A percentile compares a stretch with the other conserved stretches of the same genome.
phyloP scores from a whole-genome alignment of 2,797 vertebrate genomes.

The Phoxinus dragarum region DNA sequence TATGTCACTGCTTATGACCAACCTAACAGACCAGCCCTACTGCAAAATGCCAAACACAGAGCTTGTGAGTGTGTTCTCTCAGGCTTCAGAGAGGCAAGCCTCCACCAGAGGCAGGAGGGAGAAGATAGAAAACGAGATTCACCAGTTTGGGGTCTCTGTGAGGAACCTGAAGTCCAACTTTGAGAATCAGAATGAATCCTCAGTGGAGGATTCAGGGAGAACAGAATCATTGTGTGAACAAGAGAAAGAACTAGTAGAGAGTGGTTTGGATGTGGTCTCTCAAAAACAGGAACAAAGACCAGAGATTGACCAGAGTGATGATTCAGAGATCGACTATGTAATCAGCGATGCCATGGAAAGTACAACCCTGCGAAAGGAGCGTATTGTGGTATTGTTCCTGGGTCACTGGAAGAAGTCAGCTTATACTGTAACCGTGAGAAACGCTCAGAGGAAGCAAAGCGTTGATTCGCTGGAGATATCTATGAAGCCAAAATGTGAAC shows the following conservation, averaged over 20 bases:
- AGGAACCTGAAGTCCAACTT: constrained; percentile 87
- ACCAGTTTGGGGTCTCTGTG: constrained; percentile 90
- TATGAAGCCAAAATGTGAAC: constrained; percentile 14
- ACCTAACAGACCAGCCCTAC: constrained; percentile 79
- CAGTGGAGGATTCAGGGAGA: constrained; percentile 49
- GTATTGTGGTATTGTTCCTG: constrained; percentile 91
- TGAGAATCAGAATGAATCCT: constrained; percentile 74
- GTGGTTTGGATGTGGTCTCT: constrained; percentile 31
- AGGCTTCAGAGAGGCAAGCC: constrained; percentile 71
- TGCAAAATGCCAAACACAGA: constrained; percentile 84
- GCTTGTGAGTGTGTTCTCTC: constrained; percentile 79
- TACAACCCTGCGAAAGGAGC: constrained; percentile 88
- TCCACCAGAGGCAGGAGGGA: constrained; percentile 74
- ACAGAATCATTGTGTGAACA: constrained; percentile 40
- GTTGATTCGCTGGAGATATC: constrained; percentile 47
- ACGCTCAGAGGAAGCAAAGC: constrained; percentile 75
- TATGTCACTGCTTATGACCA: constrained; percentile 88
- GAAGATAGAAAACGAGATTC: constrained; percentile 86
- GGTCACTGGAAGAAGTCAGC: constrained; percentile 94
- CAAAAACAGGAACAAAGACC: constrained; percentile 46
- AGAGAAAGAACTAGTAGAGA: constrained; percentile 18
- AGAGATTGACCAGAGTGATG: constrained; percentile 76
- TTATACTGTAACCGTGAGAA: constrained; percentile 76
- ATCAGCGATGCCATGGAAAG: constrained; percentile 71
- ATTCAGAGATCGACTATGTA: constrained; percentile 80